Evolutionary conservation across 2,113 vertebrate genomes (phyloP).

Genomic region (Spilogale gracilis): DNA sequence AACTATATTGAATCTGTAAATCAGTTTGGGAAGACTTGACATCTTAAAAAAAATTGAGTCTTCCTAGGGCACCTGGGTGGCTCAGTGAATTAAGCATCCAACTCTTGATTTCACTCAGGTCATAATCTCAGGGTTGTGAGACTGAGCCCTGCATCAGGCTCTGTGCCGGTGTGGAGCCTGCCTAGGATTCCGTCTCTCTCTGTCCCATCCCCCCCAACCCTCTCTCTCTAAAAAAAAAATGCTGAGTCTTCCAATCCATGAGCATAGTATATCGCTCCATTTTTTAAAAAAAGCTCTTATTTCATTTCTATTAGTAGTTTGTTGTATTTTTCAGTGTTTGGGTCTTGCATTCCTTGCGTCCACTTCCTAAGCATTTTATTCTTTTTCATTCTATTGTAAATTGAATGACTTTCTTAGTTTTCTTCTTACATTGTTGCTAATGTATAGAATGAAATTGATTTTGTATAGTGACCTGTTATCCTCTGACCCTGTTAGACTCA

Average conservation of each 20-base stretch:
- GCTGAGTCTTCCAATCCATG: not conserved
- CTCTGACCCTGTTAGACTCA: not conserved
- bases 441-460: not conserved
- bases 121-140: no score
- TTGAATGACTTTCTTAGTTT: not conserved
- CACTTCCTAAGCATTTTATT: not conserved
- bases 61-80: not conserved
- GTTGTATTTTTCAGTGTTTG: not conserved
- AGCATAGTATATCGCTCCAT: not conserved
- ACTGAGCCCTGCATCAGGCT: no score
- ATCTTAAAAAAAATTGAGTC: not conserved
- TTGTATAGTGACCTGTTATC: not conserved
- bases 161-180: no score
- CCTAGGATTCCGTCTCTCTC: no score
- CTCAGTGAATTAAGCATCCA: no score
- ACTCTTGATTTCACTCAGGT: no score
- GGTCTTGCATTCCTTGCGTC: not conserved
- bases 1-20: not conserved
- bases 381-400: not conserved
- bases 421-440: not conserved
- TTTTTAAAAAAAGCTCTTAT: not conserved
- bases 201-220: rapidly evolving
- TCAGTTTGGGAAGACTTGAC: not conserved
- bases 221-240: not conserved
- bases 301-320: not conserved